phyloP scores from a whole-genome alignment of 2,113 vertebrate genomes.

The Xenopus laevis region DNA sequence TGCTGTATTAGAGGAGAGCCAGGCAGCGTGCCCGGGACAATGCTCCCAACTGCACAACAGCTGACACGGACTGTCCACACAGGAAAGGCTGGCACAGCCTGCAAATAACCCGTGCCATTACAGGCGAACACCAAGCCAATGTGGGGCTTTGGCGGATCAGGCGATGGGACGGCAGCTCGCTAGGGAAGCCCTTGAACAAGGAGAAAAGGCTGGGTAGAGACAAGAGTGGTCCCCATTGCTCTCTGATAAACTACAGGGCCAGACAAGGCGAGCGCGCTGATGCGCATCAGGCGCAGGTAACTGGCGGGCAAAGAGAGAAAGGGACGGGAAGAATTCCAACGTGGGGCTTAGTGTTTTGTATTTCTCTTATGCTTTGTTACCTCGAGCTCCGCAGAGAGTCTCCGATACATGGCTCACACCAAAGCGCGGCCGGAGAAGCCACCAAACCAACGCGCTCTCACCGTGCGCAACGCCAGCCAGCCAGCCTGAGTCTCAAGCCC shows the following conservation, averaged over 20 bases:
- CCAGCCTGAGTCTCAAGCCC: constrained; percentile 11
- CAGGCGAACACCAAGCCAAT: neutral
- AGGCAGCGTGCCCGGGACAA: neutral
- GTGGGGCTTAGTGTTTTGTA: neutral
- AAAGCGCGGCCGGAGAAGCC: constrained; percentile 13
- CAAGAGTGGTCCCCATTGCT: neutral
- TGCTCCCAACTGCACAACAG: no score
- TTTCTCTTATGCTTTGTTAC: neutral
- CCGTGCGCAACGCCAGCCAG: constrained; percentile 34
- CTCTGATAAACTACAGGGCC: neutral
- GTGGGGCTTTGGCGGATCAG: neutral
- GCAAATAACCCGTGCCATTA: constrained; percentile 28
- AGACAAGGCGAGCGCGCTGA: constrained; percentile 14
- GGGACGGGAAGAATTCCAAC: neutral
- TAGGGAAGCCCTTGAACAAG: neutral
- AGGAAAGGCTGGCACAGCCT: constrained; percentile 11
- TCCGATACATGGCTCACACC: constrained; percentile 26
- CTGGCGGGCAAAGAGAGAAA: neutral
- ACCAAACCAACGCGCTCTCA: constrained; percentile 31
- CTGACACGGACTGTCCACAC: neutral
- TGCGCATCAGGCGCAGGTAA: constrained; percentile 14
- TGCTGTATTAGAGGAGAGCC: neutral
- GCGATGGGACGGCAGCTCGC: neutral
- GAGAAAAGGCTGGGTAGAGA: neutral
- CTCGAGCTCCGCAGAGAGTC: constrained; percentile 15